Base-by-base conservation (phyloP, 1,140 invertebrate species). In the Steinernema khuongi region DNA sequence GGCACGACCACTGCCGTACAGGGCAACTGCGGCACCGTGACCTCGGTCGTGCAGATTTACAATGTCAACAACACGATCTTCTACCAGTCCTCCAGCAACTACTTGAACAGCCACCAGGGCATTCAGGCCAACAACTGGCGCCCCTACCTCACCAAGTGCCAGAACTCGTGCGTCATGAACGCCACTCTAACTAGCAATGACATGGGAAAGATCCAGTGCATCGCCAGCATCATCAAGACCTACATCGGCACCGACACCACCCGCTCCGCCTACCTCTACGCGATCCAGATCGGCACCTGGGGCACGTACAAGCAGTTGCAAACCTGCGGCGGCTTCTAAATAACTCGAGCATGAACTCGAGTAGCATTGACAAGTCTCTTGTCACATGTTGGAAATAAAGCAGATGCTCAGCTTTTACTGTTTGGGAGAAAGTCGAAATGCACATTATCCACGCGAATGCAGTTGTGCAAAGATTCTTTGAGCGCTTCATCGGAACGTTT, bases 1-100 rank as follows among this genome's bases (percentile, higher is more conserved):
- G 7, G 36, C 4, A 60, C 50, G 14, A 60, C 50, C 50, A 60
- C 50, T 60, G 14, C 50, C 22, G 50, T 60, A 2, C 50, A 60
- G 50, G 50, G 4, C 7, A 22, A 60, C 50, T 60, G 50, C 50
- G 11, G 11, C 22, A 17, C 7, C 2, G 50, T 22, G 4, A 14
- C 50, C 50, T 22, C 7, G 50, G 11, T 60, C 50, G 14, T 60
- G 14, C 2, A 14, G 7, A 60, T 60, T 22, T 60, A n/a, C 50
- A 60, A 60, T 22, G 50, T 14, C 50, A 60, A 60, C 50, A 60
- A n/a, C 14, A 60, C 50, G 14, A 60, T 60, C 50, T 60, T 26
- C 50, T 60, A 22, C 7, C 7, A 60, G 50, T 60, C 11, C 50
- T 14, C 50, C 22, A 22, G 26, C 50, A 60, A 11, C 7, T 22